Base-by-base conservation (phyloP, 2,797 vertebrate species). In the Gobionotothen gibberifrons region DNA sequence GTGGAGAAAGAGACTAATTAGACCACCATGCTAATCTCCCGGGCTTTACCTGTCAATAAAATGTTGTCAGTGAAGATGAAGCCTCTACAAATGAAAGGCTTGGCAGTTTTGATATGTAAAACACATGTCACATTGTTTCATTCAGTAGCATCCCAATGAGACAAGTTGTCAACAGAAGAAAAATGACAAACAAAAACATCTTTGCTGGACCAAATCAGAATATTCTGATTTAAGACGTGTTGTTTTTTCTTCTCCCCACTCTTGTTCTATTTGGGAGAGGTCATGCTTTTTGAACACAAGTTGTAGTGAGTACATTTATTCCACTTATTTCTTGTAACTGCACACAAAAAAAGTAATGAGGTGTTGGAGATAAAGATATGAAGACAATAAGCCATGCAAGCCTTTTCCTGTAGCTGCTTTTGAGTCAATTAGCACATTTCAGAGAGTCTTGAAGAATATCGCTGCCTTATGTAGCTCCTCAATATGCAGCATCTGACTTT, bases 201-300 rank as follows among this genome's bases (percentile, higher is more conserved):
- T 90, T 88, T 85, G 78, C 88, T 89, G 81, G 84, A 91, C 91
- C 90, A 88, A 90, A 93, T 90, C 86, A 85, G 71, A 87, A 85
- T 85, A 85, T 88, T 91, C 86, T 81, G 84, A 89, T 90, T 91
- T 86, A 81, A 90, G 85, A 85, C 72, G 69, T 53, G 64, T 68
- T 71, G 10, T 64, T n/a, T 65, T 57, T n/a, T 21, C 26, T 4
- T 17, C 16, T 16, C 47, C 47, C 46, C 17, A 40, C 55, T 22
- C 69, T 52, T 82, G 67, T 87, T 92, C 78, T 89, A 71, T 86
- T 90, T 85, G 74, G 84, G 82, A 87, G 85, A 87, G 89, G 91
- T 90, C 89, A 83, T 90, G 92, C 87, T 93, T 89, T 92, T 90
- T 92, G 87, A 90, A 89, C 88, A 91, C 87, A 78, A 90, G 84